Evolutionary conservation across 2,113 vertebrate species (phyloP).

Genomic region (Aldabrachelys gigantea): DNA sequence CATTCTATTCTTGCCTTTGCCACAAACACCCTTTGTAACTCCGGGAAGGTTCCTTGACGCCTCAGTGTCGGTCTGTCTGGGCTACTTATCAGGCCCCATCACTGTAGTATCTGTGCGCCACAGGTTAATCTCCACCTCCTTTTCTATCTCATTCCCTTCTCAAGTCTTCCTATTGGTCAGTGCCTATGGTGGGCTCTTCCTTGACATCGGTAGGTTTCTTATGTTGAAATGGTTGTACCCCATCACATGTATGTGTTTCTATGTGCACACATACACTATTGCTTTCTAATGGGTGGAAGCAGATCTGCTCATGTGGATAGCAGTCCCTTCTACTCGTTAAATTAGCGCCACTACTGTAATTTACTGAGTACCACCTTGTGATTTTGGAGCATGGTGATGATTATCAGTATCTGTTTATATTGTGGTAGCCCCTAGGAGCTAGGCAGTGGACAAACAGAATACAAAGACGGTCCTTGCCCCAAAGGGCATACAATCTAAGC

Average conservation of each 20-base stretch:
- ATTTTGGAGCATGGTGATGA: not conserved
- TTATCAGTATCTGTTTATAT: not conserved
- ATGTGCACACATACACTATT: not conserved
- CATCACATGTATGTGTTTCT: not conserved
- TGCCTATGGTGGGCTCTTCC: not conserved
- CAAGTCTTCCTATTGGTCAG: fast-evolving
- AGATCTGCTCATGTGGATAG: not conserved
- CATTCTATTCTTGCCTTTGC: too few relatives aligned
- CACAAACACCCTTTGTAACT: too few relatives aligned
- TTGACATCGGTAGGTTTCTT: too few relatives aligned
- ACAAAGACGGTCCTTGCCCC: not conserved
- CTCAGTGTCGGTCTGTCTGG: too few relatives aligned
- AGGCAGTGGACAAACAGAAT: not conserved
- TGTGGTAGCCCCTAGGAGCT: not conserved
- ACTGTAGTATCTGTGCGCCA: too few relatives aligned
- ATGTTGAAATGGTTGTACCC: not conserved
- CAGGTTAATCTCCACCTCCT: not conserved
- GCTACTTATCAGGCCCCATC: too few relatives aligned
- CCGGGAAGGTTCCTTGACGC: too few relatives aligned
- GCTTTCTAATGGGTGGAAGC: not conserved
- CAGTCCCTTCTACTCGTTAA: not conserved
- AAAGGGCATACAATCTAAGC: not conserved
- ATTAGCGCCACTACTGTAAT: not conserved
- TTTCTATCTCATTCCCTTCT: not conserved
- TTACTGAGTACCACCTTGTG: too few relatives aligned